Base-by-base conservation (phyloP, 2,797 vertebrate genomes). In the Todus mexicanus region DNA sequence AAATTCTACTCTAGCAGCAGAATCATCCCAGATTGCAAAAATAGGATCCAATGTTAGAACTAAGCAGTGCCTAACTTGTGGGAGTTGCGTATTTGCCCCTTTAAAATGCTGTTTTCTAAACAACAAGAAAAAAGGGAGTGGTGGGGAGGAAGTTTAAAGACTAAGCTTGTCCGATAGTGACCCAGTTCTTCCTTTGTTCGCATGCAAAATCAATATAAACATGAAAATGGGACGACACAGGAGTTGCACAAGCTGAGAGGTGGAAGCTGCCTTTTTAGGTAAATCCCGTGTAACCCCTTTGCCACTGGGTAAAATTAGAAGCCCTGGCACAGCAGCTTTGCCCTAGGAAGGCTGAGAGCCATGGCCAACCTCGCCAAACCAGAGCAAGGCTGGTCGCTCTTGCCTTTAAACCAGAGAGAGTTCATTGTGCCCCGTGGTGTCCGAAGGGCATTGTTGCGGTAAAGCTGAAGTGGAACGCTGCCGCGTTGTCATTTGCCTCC, bases 291-390 rank as follows among this genome's bases (percentile, higher is more conserved):
- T 40, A 64, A 45, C 29, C 87, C 31, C 26, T 63, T 94, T 87
- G 78, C 29, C 43, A 47, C 17, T 26, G 47, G 76, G 18, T 19
- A 25, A 64, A 79, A 63, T 65, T 15, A 35, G 59, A 75, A 27
- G 5, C 38, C 31, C 33, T 42, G 47, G 70, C n/a, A 6, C 25
- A 47, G 78, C 26, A 25, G 4, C 27, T 69, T 80, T 57, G 18
- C 54, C 37, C 54, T n/a, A 5, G 2, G 65, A 69, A 89, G 53
- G 42, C 47, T 15, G 61, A 54, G 69, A 54, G 35, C 73, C 15
- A 2, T 0, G 33, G 78, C 40, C 71, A 50, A 1, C 2, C 0
- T 1, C 6, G 27, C 66, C 29, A 10, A 15, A 54, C 13, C 13
- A 31, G 37, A 51, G 45, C 33, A 51, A n/a, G 11, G 15, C 68